phyloP scores from a whole-genome alignment of 2,113 vertebrate species.

The Tapirus terrestris region DNA sequence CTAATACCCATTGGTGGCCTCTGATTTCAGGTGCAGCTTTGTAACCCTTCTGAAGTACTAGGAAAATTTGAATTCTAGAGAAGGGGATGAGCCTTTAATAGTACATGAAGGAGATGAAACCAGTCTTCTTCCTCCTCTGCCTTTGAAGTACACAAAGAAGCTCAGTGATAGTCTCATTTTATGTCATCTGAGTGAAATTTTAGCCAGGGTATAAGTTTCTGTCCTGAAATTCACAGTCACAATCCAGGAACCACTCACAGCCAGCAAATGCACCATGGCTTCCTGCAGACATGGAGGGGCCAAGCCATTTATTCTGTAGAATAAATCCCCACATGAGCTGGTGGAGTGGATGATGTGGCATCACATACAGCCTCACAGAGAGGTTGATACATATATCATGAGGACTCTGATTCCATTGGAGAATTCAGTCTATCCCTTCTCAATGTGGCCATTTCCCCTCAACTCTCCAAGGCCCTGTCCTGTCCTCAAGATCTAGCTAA shows the following conservation, averaged over 20 bases:
- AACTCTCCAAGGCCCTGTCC: background rate
- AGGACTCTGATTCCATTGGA: background rate
- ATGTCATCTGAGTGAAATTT: background rate
- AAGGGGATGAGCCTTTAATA: background rate
- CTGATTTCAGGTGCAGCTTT: background rate
- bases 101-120: background rate
- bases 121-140: background rate
- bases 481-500: background rate
- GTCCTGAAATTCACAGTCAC: background rate
- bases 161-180: background rate
- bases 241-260: background rate
- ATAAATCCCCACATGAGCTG: background rate
- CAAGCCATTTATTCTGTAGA: background rate
- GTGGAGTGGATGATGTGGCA: no score
- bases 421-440: background rate
- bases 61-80: background rate
- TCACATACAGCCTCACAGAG: background rate
- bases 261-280: background rate
- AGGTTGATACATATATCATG: background rate
- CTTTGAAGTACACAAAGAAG: background rate
- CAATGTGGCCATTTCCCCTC: background rate
- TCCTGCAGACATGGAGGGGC: background rate
- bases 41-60: background rate
- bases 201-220: background rate
- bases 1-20: background rate